Base-by-base conservation (phyloP, 2,797 vertebrate species). In the Sebastes wilsoni region DNA sequence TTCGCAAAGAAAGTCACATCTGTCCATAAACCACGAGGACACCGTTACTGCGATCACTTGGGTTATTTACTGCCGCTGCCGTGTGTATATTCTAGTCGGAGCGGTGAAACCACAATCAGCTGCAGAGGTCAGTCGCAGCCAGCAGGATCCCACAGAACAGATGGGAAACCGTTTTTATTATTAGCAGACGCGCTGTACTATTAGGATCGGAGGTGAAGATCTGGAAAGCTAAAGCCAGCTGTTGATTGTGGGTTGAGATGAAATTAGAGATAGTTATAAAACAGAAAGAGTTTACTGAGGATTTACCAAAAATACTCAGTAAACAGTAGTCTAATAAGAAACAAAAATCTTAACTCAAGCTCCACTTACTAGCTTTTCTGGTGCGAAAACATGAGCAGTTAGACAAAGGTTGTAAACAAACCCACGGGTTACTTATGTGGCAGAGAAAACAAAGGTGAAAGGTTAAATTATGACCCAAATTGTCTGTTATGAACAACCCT, bases 61-160 rank as follows among this genome's bases (percentile, higher is more conserved):
- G 28, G 5, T 14, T 62, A 1, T 22, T 58, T 52, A 54, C 58
- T 68, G 10, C 74, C 60, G 38, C 30, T 46, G 36, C 32, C 49
- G 9, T 73, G 38, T 54, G 22, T 75, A 34, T 78, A 30, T 68
- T 58, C 59, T 61, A 72, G 72, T 72, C 75, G 60, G 66, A 60
- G 55, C 62, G 32, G 38, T 14, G 58, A 66, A 75, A 61, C 70
- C 66, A 61, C 70, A 52, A 27, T 73, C 52, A 75, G 71, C 72
- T 78, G 60, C 58, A 82, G 72, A 77, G 30, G 67, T 73, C 75
- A 28, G 27, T 66, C 46, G 18, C 62, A 70, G 77, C 72, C 54
- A 23, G 25, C 52, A 55, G 65, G 49, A 69, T 13, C 59, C 28
- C 68, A 54, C 54, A 81, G 13, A 36, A 12, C 82, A 67, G n/a